Conservation (phyloP, 2,113 vertebrate genomes). For the Mustela nigripes region DNA sequence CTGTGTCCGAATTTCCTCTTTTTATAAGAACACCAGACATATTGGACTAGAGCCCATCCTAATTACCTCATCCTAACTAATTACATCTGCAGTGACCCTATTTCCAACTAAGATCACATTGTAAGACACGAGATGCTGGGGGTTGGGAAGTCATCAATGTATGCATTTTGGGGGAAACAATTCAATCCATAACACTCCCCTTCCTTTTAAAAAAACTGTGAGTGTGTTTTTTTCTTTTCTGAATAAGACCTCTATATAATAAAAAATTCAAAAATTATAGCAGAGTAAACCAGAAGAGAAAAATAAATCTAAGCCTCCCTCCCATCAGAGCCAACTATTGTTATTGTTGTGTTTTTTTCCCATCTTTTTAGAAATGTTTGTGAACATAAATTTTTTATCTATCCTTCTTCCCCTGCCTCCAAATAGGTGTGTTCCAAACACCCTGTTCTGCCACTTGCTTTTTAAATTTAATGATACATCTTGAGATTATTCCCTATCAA, state of each 20-base stretch:
- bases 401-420: neutral
- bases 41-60: neutral
- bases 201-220: neutral
- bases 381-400: neutral
- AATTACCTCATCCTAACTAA: neutral
- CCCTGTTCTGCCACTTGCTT: neutral
- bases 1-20: neutral
- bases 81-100: neutral
- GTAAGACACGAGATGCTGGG: neutral
- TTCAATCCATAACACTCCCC: neutral
- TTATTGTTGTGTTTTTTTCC: neutral
- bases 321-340: neutral
- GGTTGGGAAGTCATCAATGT: neutral
- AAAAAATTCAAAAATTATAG: neutral
- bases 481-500: neutral
- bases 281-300: constrained; percentile 1
- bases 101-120: neutral
- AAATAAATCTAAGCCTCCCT: neutral
- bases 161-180: neutral
- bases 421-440: constrained; percentile 40
- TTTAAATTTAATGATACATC: neutral
- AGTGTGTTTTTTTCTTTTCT: neutral
- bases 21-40: neutral
- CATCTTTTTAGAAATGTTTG: neutral
- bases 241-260: neutral